Evolutionary conservation across 2,888 invertebrate genomes (phyloP).

Genomic region (Leucozona laternaria): DNA sequence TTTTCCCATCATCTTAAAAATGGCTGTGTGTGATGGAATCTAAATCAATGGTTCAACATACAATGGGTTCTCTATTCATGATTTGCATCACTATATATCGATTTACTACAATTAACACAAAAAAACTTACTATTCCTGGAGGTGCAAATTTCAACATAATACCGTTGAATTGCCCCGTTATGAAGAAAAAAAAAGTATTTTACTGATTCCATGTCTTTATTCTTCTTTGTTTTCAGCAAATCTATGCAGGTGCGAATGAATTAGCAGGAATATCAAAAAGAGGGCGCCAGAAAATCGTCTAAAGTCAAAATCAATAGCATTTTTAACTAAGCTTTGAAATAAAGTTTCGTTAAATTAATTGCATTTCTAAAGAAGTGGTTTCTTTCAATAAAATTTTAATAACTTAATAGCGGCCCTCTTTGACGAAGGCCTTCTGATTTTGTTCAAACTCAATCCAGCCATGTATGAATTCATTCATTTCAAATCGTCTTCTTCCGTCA

Average conservation of each 20-base stretch:
- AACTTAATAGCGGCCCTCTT: not conserved
- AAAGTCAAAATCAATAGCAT: not conserved
- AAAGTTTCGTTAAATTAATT: rapidly evolving
- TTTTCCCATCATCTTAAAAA: not conserved
- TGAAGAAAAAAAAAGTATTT: conserved; percentile 9
- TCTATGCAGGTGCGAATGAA: conserved; percentile 8
- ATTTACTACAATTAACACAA: not conserved
- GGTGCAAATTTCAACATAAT: not conserved
- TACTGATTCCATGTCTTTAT: not conserved
- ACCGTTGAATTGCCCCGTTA: not conserved
- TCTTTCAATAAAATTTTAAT: not conserved
- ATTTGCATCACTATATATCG: not conserved
- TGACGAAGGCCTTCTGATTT: not conserved
- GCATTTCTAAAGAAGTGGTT: not conserved
- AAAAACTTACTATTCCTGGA: not conserved
- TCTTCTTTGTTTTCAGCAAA: not conserved
- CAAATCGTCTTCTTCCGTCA: conserved; percentile 33
- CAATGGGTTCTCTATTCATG: not conserved
- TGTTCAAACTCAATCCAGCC: not conserved
- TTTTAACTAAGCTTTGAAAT: not conserved
- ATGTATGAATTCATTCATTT: conserved; percentile 12
- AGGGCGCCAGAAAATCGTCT: conserved; percentile 18
- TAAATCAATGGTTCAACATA: not conserved
- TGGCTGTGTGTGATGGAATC: not conserved
- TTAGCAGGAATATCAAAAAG: not conserved